phyloP scores from a whole-genome alignment of 2,888 invertebrate species.

The Boloria euphrosyne region DNA sequence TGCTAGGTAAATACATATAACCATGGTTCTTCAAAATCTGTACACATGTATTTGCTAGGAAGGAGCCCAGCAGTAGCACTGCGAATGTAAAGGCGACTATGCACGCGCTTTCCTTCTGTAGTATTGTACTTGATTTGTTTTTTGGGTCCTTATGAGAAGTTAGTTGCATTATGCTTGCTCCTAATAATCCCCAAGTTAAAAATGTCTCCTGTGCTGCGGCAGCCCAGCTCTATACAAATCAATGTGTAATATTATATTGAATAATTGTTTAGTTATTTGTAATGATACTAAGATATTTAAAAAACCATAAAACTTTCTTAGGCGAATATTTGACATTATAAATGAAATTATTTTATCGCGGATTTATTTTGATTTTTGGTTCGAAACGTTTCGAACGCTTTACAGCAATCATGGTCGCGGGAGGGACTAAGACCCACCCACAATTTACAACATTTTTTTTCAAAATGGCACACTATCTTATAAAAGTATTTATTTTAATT shows the following conservation, averaged over 20 bases:
- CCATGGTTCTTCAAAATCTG: slow-evolving; percentile 89
- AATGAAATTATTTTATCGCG: too few species aligned
- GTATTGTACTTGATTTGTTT: slow-evolving; percentile 73
- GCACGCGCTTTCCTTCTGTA: slow-evolving; percentile 77
- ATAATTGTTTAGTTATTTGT: not conserved
- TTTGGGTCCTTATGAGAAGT: slow-evolving; percentile 88
- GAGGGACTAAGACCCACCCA: too few species aligned
- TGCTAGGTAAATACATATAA: slow-evolving; percentile 90
- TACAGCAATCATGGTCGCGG: too few species aligned
- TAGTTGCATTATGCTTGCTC: slow-evolving; percentile 90
- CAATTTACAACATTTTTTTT: too few species aligned
- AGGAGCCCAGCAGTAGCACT: slow-evolving; percentile 88
- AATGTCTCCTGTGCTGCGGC: slow-evolving; percentile 95
- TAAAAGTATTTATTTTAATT: too few species aligned
- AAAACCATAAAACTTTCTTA: too few species aligned
- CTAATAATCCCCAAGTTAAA: slow-evolving; percentile 93
- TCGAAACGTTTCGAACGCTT: too few species aligned
- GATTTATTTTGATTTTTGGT: too few species aligned
- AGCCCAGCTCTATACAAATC: slow-evolving; percentile 87
- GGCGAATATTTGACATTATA: too few species aligned
- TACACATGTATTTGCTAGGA: slow-evolving; percentile 91
- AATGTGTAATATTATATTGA: slow-evolving; percentile 1
- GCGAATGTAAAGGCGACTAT: slow-evolving; percentile 85
- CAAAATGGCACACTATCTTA: too few species aligned
- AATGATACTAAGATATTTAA: not conserved